Evolutionary conservation across 2,113 vertebrate genomes (phyloP), one percentile per base, ranked within the genome.

Genomic region (Nycticorax nycticorax): DNA sequence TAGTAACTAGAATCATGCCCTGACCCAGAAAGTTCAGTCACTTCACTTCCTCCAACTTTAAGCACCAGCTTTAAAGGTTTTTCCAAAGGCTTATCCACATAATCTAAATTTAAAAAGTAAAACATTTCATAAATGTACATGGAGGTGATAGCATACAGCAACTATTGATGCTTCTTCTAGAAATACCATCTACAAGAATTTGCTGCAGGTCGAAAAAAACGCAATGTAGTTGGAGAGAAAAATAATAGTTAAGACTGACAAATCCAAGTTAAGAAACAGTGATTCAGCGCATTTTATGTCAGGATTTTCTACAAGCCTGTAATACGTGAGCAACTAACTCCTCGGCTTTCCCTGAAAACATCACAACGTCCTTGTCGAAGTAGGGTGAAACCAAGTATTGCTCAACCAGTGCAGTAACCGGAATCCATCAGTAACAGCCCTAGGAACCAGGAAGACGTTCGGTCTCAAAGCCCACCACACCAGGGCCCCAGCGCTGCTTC

Each of bases 1-100:
- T 99, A 99, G 97, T 99, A 99, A 89, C 99, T 99, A 66, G 99
- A 99, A 97, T 99, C 99, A 33, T 99, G 99, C 39, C 99, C 99
- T 0, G 99, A 99, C 14, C 99, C 99, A 1, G 99, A 99, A 16
- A 99, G 99, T 68, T 99, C 99, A 0, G 99, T 99, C 92, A 99
- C 99, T 96, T 99, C 99, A 18, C 99, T 99, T 52, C 99, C 99
- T 64, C 99, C 99, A 11, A 99, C 99, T 97, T 99, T 99, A 39
- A 99, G 98, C 39, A 99, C 99, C 67, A 99, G 98, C 92, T 99
- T 99, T 73, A 99, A 96, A 2, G 99, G 99, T 84, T 99, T 99
- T 94, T 99, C 99, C 92, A 99, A 92, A 43, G 99, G 98, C 79
- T 99, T 99, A 95, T 99, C 99, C 19, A 98, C 98, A 56, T 99